Evolutionary conservation across 2,797 vertebrate genomes (phyloP), one percentile per base, ranked within the genome.

Genomic region (Tenualosa ilisha): DNA sequence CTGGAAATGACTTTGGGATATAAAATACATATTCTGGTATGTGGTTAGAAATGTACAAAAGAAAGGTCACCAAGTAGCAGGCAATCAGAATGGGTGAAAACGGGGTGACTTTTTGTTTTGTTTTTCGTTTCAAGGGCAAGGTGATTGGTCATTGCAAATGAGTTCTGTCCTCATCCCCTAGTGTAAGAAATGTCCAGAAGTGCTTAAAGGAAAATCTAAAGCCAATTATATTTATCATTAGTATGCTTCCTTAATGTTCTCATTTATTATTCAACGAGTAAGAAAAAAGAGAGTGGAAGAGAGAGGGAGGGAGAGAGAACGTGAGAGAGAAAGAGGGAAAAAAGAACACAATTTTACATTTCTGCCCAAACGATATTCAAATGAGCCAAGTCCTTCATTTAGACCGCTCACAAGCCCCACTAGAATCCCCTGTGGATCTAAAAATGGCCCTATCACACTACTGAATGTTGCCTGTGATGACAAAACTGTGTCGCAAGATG

Each of bases 391-490:
- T 92, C 91, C 91, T 91, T 94, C 91, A 92, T 94, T 94, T 93
- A 88, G 93, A 92, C 91, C 63, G 90, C n/a, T 75, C 68, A 83
- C 91, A 84, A 81, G 82, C 88, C 84, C 84, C 68, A 6, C 15
- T 20, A 75, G 68, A 89, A 92, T 89, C 91, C 92, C 94, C 91
- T 61, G 93, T n/a, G 90, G 92, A 91, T 91, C 89, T 84, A 91
- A 93, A 68, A 91, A 92, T 91, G 92, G 92, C 91, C 89, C 89
- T 89, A 88, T 92, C 91, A 91, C 91, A 91, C 93, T 93, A 95
- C 93, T 94, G 93, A 94, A 93, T 93, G 94, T 94, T 92, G 93
- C 91, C 91, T 87, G 91, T 94, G 94, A 94, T 95, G 68, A 75
- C 68, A 75, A 93, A 95, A 94, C 92, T 94, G 91, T 90, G 92